These are phyloP conservation scores for Conger conger DNA, from an alignment of 2,113 vertebrate genomes.

Conservation along the genomic window DNA sequence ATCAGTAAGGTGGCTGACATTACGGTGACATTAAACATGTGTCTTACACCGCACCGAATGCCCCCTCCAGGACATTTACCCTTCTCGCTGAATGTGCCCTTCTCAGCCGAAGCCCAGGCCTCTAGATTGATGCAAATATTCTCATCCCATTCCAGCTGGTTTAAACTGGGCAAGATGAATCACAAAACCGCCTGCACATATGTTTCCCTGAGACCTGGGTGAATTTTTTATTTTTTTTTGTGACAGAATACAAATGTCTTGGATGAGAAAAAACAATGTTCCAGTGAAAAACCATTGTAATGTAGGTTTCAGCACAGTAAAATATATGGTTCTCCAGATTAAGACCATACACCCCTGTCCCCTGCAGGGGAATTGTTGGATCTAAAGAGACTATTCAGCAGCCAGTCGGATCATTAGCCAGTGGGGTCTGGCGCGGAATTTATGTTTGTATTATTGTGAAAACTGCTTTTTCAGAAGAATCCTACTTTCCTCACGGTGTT, in stretches of 20 bases:
- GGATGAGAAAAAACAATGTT: no score
- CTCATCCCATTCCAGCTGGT: not conserved
- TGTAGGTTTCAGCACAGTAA: no score
- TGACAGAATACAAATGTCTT: no score
- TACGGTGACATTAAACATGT: not conserved
- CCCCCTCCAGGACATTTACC: not conserved
- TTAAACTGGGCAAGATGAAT: slow-evolving; percentile 6
- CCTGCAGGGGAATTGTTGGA: no score
- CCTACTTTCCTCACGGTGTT: not conserved
- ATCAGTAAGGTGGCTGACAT: not conserved
- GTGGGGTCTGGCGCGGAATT: not conserved
- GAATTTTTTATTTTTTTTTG: no score
- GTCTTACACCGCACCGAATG: not conserved
- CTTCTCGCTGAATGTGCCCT: not conserved
- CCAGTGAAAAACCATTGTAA: no score
- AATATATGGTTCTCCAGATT: no score
- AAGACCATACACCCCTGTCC: no score
- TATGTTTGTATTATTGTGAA: not conserved
- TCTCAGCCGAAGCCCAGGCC: no score
- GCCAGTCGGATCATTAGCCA: not conserved
- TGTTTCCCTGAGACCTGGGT: no score
- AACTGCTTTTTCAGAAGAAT: not conserved
- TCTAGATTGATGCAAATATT: not conserved
- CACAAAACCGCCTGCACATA: not conserved
- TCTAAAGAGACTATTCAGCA: no score